Evolutionary conservation across 2,888 invertebrate species (phyloP), one percentile per base, ranked within the genome.

Genomic region (Lydus trimaculatus): DNA sequence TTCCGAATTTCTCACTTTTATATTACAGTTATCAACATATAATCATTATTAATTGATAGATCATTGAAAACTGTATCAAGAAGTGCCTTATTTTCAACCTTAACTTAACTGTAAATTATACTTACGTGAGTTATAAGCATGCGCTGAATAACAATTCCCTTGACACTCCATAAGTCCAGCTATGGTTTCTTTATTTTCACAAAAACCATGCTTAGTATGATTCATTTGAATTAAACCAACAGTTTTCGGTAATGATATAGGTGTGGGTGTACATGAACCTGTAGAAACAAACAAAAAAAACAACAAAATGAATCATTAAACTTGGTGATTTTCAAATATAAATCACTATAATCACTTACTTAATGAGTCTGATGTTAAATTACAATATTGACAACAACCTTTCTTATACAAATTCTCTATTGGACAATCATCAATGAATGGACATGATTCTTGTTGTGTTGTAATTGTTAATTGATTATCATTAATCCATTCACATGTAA

Each of bases 361-460:
- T 72, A 87, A 84, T 5, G 86, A 77, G 9, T 83, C 76, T 0
- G 88, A 80, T 1, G 87, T 88, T 28, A 86, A 78, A 71, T 89
- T 89, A 81, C 94, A 94, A 60, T 86, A 83, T 33, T 88, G 85
- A 76, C 94, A 94, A 82, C 94, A 94, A 61, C 91, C 91, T 31
- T 90, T 90, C 15, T 85, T 83, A 76, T 89, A 88, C 20, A 89
- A 77, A 70, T 89, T 82, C 25, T 89, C 86, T 0, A 86, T 83
- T 0, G 88, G 85, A 79, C 94, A 94, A 58, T 84, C 79, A n/a
- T 83, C 79, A 0, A 88, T 84, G 82, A 90, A 89, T 0, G 92
- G 91, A 78, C 94, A 94, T 0, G 87, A 80, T 76, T 88, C 86
- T 63, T 82, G 80, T 31, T 79, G 74, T 13, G 79, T 81, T 0